Base-by-base conservation (phyloP, 2,797 vertebrate species). In the Etheostoma nigrum region DNA sequence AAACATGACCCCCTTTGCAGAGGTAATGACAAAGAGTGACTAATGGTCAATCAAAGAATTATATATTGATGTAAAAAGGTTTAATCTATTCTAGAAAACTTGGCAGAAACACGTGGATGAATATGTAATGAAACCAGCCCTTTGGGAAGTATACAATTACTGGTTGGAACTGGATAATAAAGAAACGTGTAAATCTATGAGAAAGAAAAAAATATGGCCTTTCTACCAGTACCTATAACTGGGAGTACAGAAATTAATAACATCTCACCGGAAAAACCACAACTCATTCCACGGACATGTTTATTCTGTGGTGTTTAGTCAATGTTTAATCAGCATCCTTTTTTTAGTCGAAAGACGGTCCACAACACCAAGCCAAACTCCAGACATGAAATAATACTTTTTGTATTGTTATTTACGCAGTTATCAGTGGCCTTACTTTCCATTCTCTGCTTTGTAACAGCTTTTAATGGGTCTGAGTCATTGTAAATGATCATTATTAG, bases 381-480 rank as follows among this genome's bases (percentile, higher is more conserved):
- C 30, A 58, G 25, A 72, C 15, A 75, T 40, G 58, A 79, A 68
- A 75, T 64, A 61, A 66, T 14, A 9, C 4, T n/a, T 7, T 44
- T 16, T 40, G 8, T 5, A 19, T 21, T 25, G 65, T 45, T 54
- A 44, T 78, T 60, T 18, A 13, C 1, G 3, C 40, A 45, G 8
- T 42, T 60, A 85, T 66, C 23, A 40, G 62, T n/a, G 30, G n/a
- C 40, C 23, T 62, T 19, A n/a, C 18, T 63, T 68, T 82, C 47
- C 40, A 76, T 49, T 49, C 65, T 63, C 64, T 61, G 59, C 68
- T 68, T 77, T 33, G 11, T 85, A 82, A 51, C 0, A 27, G 52
- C 63, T 82, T 72, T 62, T 79, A 88, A 88, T 66, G 69, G 73
- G 14, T 78, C 40, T 63, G 79, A 83, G 36, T 92, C 78, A 82